These are phyloP conservation scores for Tiliqua scincoides DNA, from an alignment of 2,113 vertebrate species.

Conservation along the genomic window DNA sequence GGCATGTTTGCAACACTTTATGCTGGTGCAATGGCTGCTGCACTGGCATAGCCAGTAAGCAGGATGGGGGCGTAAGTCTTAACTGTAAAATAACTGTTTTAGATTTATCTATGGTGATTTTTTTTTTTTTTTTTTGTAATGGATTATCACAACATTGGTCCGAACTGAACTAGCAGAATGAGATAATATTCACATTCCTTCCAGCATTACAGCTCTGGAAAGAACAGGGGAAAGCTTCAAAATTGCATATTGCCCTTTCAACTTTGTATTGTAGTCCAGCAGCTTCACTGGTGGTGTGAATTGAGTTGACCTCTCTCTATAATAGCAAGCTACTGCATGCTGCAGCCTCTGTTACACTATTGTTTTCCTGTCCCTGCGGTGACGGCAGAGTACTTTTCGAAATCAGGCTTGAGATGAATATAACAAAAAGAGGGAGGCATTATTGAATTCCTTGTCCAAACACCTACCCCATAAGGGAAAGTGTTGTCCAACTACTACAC, in stretches of 20 bases:
- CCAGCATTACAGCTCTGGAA: not conserved
- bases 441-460: not conserved
- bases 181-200: not conserved
- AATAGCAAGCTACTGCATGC: not conserved
- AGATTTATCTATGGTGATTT: not conserved
- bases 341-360: not conserved
- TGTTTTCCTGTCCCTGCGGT: not conserved
- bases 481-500: not conserved
- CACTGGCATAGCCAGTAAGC: too few relatives aligned
- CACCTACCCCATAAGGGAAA: not conserved
- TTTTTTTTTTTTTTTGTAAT: too few relatives aligned
- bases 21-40: too few relatives aligned
- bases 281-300: not conserved
- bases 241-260: not conserved
- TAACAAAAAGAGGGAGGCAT: not conserved
- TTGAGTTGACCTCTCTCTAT: not conserved
- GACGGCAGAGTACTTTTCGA: not conserved
- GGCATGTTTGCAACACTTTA: too few relatives aligned
- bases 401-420: not conserved
- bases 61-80: too few relatives aligned
- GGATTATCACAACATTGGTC: not conserved
- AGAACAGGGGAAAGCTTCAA: not conserved
- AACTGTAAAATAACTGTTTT: too few relatives aligned
- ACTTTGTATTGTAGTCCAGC: not conserved
- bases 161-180: not conserved